Conservation (phyloP, 2,113 vertebrate species). For the Callaeas wilsoni region DNA sequence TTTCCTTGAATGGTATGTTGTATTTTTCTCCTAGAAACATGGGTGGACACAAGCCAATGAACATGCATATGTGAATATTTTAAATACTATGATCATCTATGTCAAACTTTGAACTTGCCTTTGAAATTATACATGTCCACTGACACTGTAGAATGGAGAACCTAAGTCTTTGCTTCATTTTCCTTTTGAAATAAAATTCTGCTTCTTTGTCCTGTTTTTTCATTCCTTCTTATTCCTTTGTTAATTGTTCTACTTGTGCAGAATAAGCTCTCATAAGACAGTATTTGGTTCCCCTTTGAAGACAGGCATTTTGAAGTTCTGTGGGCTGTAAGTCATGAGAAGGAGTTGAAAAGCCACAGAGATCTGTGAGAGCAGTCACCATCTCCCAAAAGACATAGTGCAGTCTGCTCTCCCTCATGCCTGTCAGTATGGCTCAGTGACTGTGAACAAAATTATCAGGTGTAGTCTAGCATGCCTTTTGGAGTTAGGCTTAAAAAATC, state of each 20-base stretch:
- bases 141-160: background rate
- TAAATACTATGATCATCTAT: background rate
- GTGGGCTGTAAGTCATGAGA: background rate
- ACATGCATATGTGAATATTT: background rate
- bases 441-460: background rate
- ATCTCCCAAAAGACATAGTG: background rate
- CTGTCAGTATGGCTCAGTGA: background rate
- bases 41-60: background rate
- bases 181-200: background rate
- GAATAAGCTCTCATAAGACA: background rate
- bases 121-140: background rate
- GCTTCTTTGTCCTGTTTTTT: background rate
- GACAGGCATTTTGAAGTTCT: background rate
- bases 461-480: background rate
- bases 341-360: background rate
- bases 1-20: background rate
- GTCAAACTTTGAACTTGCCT: background rate
- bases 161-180: background rate
- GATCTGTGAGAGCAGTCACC: background rate
- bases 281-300: background rate
- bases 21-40: background rate
- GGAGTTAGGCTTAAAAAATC: background rate
- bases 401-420: background rate
- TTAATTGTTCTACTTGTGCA: background rate
- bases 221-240: background rate